phyloP scores from a whole-genome alignment of 2,888 invertebrate genomes.

The Mamestra brassicae region DNA sequence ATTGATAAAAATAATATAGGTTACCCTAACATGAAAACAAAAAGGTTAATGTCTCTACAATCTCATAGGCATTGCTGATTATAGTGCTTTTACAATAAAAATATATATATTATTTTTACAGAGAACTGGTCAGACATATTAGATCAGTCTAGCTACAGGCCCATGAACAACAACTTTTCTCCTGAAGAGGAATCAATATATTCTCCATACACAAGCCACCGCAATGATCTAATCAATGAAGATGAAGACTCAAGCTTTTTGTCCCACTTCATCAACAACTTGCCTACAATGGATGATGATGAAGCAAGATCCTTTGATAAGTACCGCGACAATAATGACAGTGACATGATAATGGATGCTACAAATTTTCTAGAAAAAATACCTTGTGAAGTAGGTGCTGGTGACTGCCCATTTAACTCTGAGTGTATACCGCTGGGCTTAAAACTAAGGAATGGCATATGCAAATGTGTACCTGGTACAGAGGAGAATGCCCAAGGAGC shows the following conservation, averaged over 20 bases:
- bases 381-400: slow-evolving; percentile 91
- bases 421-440: slow-evolving; percentile 91
- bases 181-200: slow-evolving; percentile 86
- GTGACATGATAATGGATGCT: slow-evolving; percentile 89
- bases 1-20: slow-evolving; percentile 13
- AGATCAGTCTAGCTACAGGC: slow-evolving; percentile 85
- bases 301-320: slow-evolving; percentile 81
- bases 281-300: slow-evolving; percentile 84
- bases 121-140: slow-evolving; percentile 89
- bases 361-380: slow-evolving; percentile 87
- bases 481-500: slow-evolving; percentile 83
- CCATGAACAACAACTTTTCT: slow-evolving; percentile 81
- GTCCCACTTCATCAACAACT: slow-evolving; percentile 83
- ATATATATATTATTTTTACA: slow-evolving; percentile 68
- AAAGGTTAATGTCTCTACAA: neutral
- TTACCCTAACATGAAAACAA: slow-evolving; percentile 9
- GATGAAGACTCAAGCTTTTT: slow-evolving; percentile 84
- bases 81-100: neutral
- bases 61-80: neutral
- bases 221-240: slow-evolving; percentile 78
- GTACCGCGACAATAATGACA: slow-evolving; percentile 82
- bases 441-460: slow-evolving; percentile 93
- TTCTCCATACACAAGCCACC: slow-evolving; percentile 80
- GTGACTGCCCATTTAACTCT: slow-evolving; percentile 93
- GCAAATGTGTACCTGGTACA: slow-evolving; percentile 93